Base-by-base conservation (phyloP, 53 echinoderm and acorn worm species). In the Apostichopus leukothele region DNA sequence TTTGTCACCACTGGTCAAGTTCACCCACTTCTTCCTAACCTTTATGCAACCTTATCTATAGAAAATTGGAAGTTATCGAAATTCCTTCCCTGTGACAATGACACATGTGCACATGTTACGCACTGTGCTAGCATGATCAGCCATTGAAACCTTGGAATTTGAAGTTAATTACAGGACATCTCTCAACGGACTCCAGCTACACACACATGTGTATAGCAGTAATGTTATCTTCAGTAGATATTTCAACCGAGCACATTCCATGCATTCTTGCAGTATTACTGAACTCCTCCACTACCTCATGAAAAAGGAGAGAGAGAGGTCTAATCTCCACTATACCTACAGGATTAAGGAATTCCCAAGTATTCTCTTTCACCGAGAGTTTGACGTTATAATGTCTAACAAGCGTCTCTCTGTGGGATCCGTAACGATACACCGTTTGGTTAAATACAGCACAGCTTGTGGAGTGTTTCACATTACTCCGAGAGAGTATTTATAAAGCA, bases 221-320 rank as follows among this genome's bases (percentile, higher is more conserved):
- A 71, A 71, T 71, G 71, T 19, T 71, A 71, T 71, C 71, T 71
- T 18, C 71, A 71, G 18, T 71, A 71, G 71, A 71, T 71, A 71
- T 71, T n/a, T 71, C 18, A 18, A 71, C 71, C 1, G 71, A 71
- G 18, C 20, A 71, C 71, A 71, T 71, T 71, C 71, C 71, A 71
- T 5, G 18, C 71, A 71, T 71, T 71, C 71, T 19, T 71, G 4
- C 18, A 19, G 71, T 71, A 71, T 71, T 71, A 71, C 71, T 71
- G 71, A 18, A 6, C 71, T 71, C 20, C 20, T 6, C 18, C n/a
- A 19, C 13, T 71, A 71, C 71, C 71, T n/a, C 20, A 19, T 71
- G 71, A 57, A 57, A 57, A 10, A 57, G 39, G 39, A 39, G 39
- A 63, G 63, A 63, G 63, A 16, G 63, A 16, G 63, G 63, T 13